phyloP scores from a whole-genome alignment of 2,113 vertebrate genomes.

The Myrmecophaga tridactyla region DNA sequence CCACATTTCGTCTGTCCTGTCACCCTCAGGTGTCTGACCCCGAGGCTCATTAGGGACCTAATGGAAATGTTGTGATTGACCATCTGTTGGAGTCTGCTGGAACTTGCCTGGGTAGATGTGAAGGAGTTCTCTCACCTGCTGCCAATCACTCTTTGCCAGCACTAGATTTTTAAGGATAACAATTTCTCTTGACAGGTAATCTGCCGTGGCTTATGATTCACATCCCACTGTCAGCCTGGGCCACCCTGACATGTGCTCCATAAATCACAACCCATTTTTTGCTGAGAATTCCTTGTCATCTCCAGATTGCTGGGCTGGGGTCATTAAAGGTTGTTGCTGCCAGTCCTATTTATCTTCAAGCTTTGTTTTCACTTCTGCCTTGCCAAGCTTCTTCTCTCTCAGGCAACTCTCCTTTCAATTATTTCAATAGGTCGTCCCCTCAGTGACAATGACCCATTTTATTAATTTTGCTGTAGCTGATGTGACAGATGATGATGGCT shows the following conservation, averaged over 20 bases:
- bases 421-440: conserved; percentile 63
- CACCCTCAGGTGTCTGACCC: not conserved
- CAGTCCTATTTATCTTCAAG: conserved; percentile 71
- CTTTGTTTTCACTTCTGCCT: conserved; percentile 60
- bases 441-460: conserved; percentile 46
- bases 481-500: not conserved
- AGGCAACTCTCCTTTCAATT: conserved; percentile 69
- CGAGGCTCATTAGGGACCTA: not conserved
- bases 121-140: not conserved
- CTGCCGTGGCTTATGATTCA: conserved; percentile 50
- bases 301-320: conserved; percentile 56
- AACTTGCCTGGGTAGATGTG: not conserved
- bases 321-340: conserved; percentile 71
- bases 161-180: conserved; percentile 61
- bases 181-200: conserved; percentile 64
- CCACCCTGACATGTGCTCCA: conserved; percentile 45
- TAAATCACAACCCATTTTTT: conserved; percentile 68
- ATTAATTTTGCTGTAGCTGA: conserved; percentile 50
- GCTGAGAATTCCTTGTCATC: conserved; percentile 68
- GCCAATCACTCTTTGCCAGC: conserved; percentile 56
- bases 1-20: not conserved
- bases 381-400: conserved; percentile 42
- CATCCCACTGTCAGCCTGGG: conserved; percentile 37
- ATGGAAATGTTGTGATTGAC: not conserved
- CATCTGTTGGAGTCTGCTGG: not conserved